Conservation (phyloP, 2,113 vertebrate species). For the Fregetta grallaria region DNA sequence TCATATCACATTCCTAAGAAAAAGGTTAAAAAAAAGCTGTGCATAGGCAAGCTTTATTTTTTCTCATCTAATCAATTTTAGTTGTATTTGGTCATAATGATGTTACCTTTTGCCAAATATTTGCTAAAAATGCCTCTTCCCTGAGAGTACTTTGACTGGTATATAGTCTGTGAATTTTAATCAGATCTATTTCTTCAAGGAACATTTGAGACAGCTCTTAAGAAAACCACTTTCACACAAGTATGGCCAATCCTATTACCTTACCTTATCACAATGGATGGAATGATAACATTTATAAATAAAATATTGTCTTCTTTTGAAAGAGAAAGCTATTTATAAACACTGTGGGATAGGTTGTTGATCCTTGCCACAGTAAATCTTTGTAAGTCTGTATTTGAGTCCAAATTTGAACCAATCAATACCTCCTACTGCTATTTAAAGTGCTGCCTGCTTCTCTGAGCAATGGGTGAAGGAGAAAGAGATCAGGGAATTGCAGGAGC, state of each 20-base stretch:
- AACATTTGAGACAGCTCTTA: background rate
- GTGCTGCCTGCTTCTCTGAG: background rate
- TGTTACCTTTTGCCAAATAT: background rate
- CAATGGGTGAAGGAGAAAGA: background rate
- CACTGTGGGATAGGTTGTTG: background rate
- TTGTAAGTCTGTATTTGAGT: background rate
- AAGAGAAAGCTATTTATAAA: constrained; percentile 46
- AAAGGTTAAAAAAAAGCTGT: background rate
- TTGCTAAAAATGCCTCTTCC: background rate
- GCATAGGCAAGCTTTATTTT: background rate
- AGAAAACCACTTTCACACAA: background rate
- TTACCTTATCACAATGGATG: background rate
- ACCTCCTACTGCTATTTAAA: constrained; percentile 49
- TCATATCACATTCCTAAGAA: background rate
- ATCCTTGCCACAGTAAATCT: background rate
- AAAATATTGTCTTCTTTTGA: constrained; percentile 30
- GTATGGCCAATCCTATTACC: background rate
- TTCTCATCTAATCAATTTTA: background rate
- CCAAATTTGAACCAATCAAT: constrained; percentile 46
- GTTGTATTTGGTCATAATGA: background rate
- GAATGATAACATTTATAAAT: constrained; percentile 44
- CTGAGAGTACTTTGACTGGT: background rate
- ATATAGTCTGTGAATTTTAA: background rate
- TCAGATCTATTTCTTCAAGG: background rate
- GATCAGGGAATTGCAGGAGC: background rate